Conservation (phyloP, 2,797 vertebrate genomes). For the Eospalax fontanierii region DNA sequence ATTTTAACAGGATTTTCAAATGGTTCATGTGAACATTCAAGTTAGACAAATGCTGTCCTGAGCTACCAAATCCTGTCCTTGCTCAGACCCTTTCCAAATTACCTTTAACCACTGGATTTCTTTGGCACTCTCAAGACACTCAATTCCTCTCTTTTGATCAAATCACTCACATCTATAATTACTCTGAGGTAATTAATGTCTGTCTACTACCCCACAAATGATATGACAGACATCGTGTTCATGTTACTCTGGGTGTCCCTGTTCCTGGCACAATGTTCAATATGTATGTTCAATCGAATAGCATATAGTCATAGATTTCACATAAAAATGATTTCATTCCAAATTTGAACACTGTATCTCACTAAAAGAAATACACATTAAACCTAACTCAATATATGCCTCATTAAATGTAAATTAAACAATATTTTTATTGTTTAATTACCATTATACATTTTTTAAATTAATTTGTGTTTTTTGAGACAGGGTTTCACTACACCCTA, state of each 20-base stretch:
- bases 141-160: constrained; percentile 42
- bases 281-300: constrained; percentile 39
- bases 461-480: too few species aligned
- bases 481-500: too few species aligned
- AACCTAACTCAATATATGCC: background rate
- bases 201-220: constrained; percentile 22
- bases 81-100: constrained; percentile 39
- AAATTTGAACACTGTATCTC: constrained; percentile 58
- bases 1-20: constrained; percentile 70
- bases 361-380: background rate
- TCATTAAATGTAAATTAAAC: constrained; percentile 46
- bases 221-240: constrained; percentile 22
- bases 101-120: constrained; percentile 49
- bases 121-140: constrained; percentile 25
- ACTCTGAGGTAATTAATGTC: constrained; percentile 44
- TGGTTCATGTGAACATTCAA: constrained; percentile 61
- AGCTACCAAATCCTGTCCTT: constrained; percentile 57
- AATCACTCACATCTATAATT: constrained; percentile 54
- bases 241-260: constrained; percentile 7
- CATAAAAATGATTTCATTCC: constrained; percentile 46
- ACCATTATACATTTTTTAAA: too few species aligned
- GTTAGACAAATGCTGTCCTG: constrained; percentile 59
- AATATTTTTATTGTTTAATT: too few species aligned
- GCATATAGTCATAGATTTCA: constrained; percentile 46
- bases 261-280: background rate